phyloP scores from a whole-genome alignment of 2,797 vertebrate species.

The Vespertilio murinus region DNA sequence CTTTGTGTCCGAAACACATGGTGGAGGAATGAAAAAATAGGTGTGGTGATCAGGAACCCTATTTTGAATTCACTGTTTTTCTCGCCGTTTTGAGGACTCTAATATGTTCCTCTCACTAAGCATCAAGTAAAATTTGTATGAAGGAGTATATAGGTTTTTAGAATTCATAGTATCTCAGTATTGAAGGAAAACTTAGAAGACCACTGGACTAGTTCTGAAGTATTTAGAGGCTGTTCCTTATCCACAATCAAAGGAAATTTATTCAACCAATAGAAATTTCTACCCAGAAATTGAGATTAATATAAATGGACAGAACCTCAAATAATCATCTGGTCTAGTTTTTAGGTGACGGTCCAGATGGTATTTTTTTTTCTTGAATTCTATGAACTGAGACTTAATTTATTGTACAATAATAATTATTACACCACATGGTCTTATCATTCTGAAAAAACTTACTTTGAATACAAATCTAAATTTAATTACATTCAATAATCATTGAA shows the following conservation, averaged over 20 bases:
- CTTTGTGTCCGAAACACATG: too few species aligned
- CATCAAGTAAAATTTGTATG: not conserved
- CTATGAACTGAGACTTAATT: conserved; percentile 36
- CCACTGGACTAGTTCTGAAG: not conserved
- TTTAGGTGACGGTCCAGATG: not conserved
- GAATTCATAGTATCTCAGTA: not conserved
- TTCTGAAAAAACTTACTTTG: not conserved
- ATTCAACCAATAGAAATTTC: not conserved
- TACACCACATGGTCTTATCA: not conserved
- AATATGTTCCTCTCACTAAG: not conserved
- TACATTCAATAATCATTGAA: conserved; percentile 10
- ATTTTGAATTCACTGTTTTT: not conserved
- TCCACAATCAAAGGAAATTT: not conserved
- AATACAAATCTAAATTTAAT: conserved; percentile 34
- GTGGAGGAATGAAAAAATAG: not conserved
- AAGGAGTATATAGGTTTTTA: not conserved
- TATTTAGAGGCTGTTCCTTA: not conserved
- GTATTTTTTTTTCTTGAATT: conserved; percentile 43
- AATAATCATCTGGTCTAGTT: not conserved
- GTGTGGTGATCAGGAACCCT: not conserved
- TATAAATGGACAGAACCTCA: not conserved
- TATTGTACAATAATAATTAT: conserved; percentile 29
- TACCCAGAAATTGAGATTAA: conserved; percentile 9
- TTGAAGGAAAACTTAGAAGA: not conserved
- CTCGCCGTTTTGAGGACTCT: not conserved